These are phyloP conservation scores for Bombylius discolor DNA, from an alignment of 2,888 invertebrate genomes.

Conservation along the genomic window DNA sequence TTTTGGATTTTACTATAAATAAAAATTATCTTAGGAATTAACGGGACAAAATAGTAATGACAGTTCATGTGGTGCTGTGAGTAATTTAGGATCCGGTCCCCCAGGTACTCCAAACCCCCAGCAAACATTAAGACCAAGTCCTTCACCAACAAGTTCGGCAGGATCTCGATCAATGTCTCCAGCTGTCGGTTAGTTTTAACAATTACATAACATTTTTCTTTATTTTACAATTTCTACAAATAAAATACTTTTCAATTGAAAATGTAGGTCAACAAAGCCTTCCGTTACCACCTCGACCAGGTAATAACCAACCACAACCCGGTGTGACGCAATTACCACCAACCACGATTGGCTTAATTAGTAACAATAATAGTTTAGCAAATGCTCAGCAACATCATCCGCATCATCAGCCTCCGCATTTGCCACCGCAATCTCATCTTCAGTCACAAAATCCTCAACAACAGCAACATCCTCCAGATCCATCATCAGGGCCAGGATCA, in stretches of 20 bases:
- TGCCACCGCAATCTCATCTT: constrained; percentile 16
- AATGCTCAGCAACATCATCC: constrained; percentile 22
- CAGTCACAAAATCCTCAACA: constrained; percentile 23
- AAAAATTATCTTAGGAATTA: constrained; percentile 54
- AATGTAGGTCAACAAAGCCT: constrained; percentile 72
- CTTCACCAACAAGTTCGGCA: constrained; percentile 84
- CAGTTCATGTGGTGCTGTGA: constrained; percentile 57
- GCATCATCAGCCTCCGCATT: constrained; percentile 14
- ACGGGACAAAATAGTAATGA: constrained; percentile 78
- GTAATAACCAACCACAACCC: constrained; percentile 64
- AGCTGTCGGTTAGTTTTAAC: constrained; percentile 68
- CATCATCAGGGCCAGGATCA: constrained; percentile 9
- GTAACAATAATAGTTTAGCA: constrained; percentile 21
- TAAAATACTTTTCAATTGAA: background rate
- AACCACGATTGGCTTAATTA: constrained; percentile 16
- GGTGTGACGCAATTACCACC: constrained; percentile 27
- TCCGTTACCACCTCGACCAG: constrained; percentile 91
- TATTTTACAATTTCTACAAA: background rate
- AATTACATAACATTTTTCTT: background rate
- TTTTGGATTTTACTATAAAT: background rate
- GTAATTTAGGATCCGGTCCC: constrained; percentile 52
- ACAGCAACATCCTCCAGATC: constrained; percentile 17
- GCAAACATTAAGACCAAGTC: constrained; percentile 79
- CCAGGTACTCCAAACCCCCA: constrained; percentile 52
- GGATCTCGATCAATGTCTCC: constrained; percentile 97